Conservation (phyloP, 92 coral and sea anemone species). For the Palythoa caribaeorum region DNA sequence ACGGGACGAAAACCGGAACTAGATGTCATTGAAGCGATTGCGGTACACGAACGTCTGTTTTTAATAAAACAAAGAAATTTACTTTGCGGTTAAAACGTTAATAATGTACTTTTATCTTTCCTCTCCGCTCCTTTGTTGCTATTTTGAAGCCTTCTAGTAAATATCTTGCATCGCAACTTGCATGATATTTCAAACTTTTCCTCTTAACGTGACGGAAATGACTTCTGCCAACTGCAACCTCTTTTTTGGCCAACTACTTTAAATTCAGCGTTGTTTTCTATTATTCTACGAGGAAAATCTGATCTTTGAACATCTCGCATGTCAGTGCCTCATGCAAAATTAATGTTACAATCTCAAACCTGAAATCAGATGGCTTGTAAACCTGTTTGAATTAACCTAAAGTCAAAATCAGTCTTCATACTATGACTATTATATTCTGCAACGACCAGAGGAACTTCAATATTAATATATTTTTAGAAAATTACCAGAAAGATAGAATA, state of each 20-base stretch:
- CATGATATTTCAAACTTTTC: not conserved
- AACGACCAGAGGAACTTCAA: not conserved
- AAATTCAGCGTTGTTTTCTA: not conserved
- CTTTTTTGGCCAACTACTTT: not conserved
- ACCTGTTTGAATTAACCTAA: slow-evolving; percentile 4
- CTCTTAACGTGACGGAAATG: not conserved
- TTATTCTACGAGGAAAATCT: slow-evolving; percentile 29
- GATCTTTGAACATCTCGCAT: slow-evolving; percentile 38
- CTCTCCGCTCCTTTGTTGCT: slow-evolving; percentile 1
- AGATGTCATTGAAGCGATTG: not conserved
- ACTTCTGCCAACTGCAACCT: not conserved
- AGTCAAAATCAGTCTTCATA: not conserved
- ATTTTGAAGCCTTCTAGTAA: slow-evolving; percentile 41
- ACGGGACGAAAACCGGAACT: slow-evolving; percentile 9
- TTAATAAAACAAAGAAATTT: not conserved
- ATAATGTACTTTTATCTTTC: too few relatives aligned
- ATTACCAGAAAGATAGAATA: not conserved
- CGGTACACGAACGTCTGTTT: not conserved
- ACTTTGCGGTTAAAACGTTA: slow-evolving; percentile 16
- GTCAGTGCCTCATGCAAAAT: slow-evolving; percentile 36
- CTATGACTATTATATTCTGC: not conserved
- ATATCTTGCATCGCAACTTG: not conserved
- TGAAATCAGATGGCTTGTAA: not conserved
- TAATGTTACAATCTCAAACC: slow-evolving; percentile 25
- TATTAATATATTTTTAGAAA: not conserved